phyloP scores from a whole-genome alignment of 2,113 vertebrate genomes.

The Rattus rattus region DNA sequence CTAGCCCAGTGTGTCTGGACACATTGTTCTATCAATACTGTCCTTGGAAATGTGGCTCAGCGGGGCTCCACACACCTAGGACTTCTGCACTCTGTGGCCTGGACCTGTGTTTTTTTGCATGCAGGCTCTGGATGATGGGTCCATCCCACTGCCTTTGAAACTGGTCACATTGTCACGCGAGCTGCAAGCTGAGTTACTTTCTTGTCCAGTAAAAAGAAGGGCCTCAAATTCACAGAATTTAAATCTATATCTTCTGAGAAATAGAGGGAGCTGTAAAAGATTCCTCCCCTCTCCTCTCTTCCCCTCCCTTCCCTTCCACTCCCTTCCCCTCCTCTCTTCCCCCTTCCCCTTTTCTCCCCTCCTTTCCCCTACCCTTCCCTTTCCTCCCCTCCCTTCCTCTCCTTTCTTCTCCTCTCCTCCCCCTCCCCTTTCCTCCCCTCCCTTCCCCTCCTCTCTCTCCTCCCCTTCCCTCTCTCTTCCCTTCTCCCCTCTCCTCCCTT shows the following conservation, averaged over 20 bases:
- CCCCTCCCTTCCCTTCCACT: neutral
- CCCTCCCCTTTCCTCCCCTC: neutral
- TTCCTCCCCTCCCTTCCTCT: neutral
- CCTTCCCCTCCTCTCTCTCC: neutral
- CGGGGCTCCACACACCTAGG: neutral
- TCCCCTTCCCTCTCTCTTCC: too few relatives aligned
- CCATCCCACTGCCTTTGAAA: neutral
- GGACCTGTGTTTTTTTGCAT: neutral
- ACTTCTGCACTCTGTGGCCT: neutral
- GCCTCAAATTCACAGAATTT: neutral
- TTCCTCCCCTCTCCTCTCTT: neutral
- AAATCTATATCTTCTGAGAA: neutral
- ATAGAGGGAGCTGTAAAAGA: neutral
- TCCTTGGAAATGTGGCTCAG: neutral
- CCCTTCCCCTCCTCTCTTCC: too few relatives aligned
- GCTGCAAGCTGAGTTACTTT: neutral
- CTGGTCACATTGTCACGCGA: neutral
- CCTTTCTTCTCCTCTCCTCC: fast-evolving
- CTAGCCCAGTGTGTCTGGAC: neutral
- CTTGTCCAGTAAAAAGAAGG: neutral
- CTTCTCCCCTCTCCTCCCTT: neutral
- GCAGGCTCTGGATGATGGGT: neutral
- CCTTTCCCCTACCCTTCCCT: neutral
- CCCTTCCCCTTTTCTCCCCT: neutral
- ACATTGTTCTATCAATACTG: neutral